Evolutionary conservation across 35 echinoderm and acorn worm species (phyloP).

Genomic region (Heliocidaris tuberculata): DNA sequence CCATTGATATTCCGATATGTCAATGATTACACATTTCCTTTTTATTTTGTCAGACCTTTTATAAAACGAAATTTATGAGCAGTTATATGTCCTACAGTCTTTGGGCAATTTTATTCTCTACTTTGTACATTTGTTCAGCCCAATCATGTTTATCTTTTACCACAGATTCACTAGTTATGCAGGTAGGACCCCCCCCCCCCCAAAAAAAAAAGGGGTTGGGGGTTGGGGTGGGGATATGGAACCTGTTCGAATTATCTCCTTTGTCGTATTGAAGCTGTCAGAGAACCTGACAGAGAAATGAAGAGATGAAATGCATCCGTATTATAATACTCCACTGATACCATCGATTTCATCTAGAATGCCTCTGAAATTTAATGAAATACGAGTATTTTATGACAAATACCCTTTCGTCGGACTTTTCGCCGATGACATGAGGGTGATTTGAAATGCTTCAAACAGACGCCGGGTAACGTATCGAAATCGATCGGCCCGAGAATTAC

Average conservation of each 20-base stretch:
- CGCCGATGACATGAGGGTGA: background rate
- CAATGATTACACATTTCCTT: too few species aligned
- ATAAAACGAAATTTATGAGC: too few species aligned
- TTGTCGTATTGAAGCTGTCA: background rate
- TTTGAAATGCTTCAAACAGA: background rate
- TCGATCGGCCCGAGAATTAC: background rate
- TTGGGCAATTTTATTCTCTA: too few species aligned
- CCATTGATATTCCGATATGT: too few species aligned
- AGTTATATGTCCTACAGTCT: too few species aligned
- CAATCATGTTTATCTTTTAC: too few species aligned
- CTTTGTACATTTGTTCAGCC: too few species aligned
- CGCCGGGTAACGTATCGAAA: constrained; percentile 35
- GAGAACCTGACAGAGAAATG: background rate
- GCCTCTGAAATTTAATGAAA: constrained; percentile 38
- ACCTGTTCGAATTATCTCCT: background rate
- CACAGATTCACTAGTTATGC: too few species aligned
- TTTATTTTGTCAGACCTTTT: too few species aligned
- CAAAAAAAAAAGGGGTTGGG: background rate
- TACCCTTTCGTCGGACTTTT: constrained; percentile 28
- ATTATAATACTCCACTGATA: background rate
- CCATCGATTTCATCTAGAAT: background rate
- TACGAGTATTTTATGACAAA: constrained; percentile 32
- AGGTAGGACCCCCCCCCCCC: too few species aligned
- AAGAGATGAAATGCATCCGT: background rate
- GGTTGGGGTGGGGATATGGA: background rate